A percentile compares a stretch with the other conserved stretches of the same genome.
Conservation (phyloP, 37 sponge, comb jelly and placozoan species). For the Haliclona indistincta region DNA sequence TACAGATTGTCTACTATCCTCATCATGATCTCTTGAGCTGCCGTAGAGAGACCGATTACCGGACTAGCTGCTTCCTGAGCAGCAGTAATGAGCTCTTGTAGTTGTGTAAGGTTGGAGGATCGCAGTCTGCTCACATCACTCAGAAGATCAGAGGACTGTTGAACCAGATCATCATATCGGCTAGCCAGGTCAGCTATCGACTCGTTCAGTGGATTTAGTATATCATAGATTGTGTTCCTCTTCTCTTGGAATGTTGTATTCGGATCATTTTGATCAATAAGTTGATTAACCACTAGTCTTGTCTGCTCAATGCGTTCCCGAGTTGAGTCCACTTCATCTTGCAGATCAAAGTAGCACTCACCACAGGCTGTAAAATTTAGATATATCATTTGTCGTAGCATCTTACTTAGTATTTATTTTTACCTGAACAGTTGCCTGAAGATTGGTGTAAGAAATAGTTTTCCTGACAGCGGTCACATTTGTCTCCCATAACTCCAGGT, state of each 20-base stretch:
- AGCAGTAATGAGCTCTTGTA: background rate
- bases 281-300: too few species aligned
- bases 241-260: background rate
- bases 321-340: background rate
- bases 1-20: background rate
- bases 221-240: background rate
- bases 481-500: slow-evolving; percentile 59
- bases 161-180: background rate
- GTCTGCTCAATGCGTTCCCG: too few species aligned
- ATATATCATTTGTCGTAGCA: background rate
- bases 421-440: background rate
- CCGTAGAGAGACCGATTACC: background rate
- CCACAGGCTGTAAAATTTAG: background rate
- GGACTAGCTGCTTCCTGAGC: background rate
- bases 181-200: background rate
- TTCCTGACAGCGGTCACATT: slow-evolving; percentile 64
- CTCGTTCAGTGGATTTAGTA: background rate
- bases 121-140: too few species aligned
- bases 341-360: background rate
- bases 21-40: background rate
- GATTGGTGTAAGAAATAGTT: background rate
- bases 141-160: background rate
- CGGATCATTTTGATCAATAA: background rate
- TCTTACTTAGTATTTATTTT: background rate
- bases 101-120: background rate